Evolutionary conservation across 2,797 vertebrate genomes (phyloP), one percentile per base, ranked within the genome.

Genomic region (Pseudochirops cupreus): DNA sequence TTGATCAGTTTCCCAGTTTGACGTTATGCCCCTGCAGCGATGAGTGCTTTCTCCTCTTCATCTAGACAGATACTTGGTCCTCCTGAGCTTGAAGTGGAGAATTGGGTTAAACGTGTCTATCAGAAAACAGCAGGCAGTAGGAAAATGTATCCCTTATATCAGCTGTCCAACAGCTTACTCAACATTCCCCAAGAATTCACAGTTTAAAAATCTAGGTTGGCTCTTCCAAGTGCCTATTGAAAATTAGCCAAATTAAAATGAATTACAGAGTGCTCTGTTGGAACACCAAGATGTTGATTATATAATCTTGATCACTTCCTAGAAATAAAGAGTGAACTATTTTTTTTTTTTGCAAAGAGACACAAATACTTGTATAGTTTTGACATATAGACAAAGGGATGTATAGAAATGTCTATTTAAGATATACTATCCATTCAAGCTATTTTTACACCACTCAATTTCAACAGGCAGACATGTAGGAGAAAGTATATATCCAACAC

Each of bases 181-280:
- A 95, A 56, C 74, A 92, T 95, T 93, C 95, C 39, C n/a, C 21
- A 92, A 58, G 56, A 91, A 93, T 33, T 57, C 31, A 58, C 6
- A 58, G 21, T 29, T 93, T 94, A 57, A 87, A 82, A 91, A 91
- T 50, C 57, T 90, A 95, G 93, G 90, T 74, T 57, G 56, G 29
- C 50, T 89, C 74, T 92, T 91, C 29, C 33, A 57, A 55, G n/a
- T 87, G 90, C 62, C 54, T 91, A n/a, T 50, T 93, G 92, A 74
- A 91, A 93, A 92, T 93, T n/a, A 57, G 62, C n/a, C 56, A 50
- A 94, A 87, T 12, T 67, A 74, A 5, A 93, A 24, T 94, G 58
- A 58, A 26, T 14, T 56, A 39, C 13, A 95, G n/a, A 94, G 28
- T 31, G 31, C 28, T 89, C 28, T 92, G 56, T 24, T 53, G 91